These are phyloP conservation scores for Colius striatus DNA, from an alignment of 2,113 vertebrate species.

Conservation along the genomic window DNA sequence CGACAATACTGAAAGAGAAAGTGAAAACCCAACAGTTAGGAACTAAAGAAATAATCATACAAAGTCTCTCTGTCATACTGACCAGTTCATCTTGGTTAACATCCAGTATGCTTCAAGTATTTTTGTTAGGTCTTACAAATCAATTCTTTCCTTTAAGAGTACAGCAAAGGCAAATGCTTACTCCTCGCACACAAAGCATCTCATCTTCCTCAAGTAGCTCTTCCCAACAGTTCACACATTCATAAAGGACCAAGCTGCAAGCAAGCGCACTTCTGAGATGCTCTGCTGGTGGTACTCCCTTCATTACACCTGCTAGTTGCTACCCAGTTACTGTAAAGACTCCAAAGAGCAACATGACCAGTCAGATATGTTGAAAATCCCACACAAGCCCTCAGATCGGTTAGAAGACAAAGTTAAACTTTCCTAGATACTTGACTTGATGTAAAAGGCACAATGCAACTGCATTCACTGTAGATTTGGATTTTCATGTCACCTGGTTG, in stretches of 20 bases:
- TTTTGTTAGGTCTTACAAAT: not conserved
- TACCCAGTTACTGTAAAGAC: not conserved
- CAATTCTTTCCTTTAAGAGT: not conserved
- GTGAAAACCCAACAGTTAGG: not conserved
- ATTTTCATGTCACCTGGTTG: accelerated
- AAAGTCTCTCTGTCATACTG: not conserved
- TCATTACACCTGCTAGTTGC: not conserved
- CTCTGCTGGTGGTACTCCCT: not conserved
- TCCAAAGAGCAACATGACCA: not conserved
- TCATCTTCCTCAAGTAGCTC: not conserved
- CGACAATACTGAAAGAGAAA: constrained; percentile 14
- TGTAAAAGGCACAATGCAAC: not conserved
- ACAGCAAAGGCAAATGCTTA: not conserved
- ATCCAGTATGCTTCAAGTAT: not conserved
- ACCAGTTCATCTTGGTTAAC: not conserved
- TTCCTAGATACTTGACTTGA: not conserved
- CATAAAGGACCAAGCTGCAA: not conserved
- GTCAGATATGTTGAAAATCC: not conserved
- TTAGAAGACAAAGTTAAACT: not conserved
- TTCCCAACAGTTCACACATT: not conserved
- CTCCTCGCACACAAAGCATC: not conserved
- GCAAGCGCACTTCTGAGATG: not conserved
- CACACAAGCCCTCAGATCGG: not conserved
- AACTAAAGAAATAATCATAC: not conserved
- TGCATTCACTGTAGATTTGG: not conserved